Percentiles rank a stretch among this genome's conserved stretches.
Conservation (phyloP, 1,140 invertebrate species). For the Drosophila kurseongensis region DNA sequence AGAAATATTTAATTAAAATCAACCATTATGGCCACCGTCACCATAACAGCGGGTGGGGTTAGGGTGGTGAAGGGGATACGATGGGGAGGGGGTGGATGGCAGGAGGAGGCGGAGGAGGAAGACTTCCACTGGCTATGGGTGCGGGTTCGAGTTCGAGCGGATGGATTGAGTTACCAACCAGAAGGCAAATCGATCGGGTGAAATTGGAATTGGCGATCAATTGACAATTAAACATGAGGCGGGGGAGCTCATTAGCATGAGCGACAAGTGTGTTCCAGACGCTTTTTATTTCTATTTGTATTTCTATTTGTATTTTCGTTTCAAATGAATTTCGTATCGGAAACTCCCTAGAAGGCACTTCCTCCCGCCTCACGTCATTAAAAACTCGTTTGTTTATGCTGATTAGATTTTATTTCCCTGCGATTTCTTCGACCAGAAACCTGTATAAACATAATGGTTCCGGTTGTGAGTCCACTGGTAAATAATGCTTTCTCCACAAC, state of each 20-base stretch:
- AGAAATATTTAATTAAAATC: slow-evolving; percentile 83
- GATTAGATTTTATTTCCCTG: slow-evolving; percentile 50
- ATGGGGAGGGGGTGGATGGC: no score
- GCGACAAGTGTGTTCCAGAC: slow-evolving; percentile 10
- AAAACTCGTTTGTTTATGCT: slow-evolving; percentile 61
- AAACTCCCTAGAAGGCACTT: slow-evolving; percentile 38
- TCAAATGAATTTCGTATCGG: slow-evolving; percentile 38
- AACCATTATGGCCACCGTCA: slow-evolving; percentile 77
- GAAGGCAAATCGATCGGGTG: slow-evolving; percentile 18
- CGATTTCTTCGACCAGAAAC: slow-evolving; percentile 1
- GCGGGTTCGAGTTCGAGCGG: not conserved
- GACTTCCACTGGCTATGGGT: slow-evolving; percentile 1
- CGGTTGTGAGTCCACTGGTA: not conserved
- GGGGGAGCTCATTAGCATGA: slow-evolving; percentile 41
- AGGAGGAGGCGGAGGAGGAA: not conserved
- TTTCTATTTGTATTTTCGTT: not conserved
- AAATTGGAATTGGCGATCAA: slow-evolving; percentile 51
- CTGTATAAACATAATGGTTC: slow-evolving; percentile 7
- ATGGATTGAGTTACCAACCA: not conserved
- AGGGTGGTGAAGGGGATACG: not conserved
- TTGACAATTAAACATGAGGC: slow-evolving; percentile 21
- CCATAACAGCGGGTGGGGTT: slow-evolving; percentile 57
- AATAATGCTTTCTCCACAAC: slow-evolving; percentile 7
- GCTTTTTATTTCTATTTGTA: not conserved
- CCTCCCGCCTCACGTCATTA: slow-evolving; percentile 38